These are phyloP conservation scores for crab-eating macaque (Macaca fascicularis) DNA, from an alignment of 2,113 vertebrate species.

Conservation along the genomic window T2T-MFA8v1.1 NC_088375.1:64133001-64133500, in stretches of 20 bases:
- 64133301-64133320: neutral
- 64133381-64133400: neutral
- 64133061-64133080: conserved; percentile 57
- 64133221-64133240: conserved; percentile 41
- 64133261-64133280: neutral
- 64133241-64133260: neutral
- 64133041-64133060: conserved; percentile 68
- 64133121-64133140: conserved; percentile 34
- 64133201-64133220: conserved; percentile 69
- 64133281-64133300: conserved; percentile 21
- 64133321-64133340: neutral
- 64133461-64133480: too few species aligned
- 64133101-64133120: conserved; percentile 65
- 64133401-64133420: too few species aligned
- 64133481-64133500: too few species aligned
- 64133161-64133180: neutral
- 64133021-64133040: conserved; percentile 80
- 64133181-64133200: conserved; percentile 53
- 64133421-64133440: neutral
- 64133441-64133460: too few species aligned
- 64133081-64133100: conserved; percentile 68
- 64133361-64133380: neutral
- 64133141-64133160: conserved; percentile 78
- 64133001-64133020: conserved; percentile 22
- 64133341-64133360: neutral